These are phyloP conservation scores for Lasioglossum morio DNA, from an alignment of 2,888 invertebrate species.

Conservation along the genomic window DNA sequence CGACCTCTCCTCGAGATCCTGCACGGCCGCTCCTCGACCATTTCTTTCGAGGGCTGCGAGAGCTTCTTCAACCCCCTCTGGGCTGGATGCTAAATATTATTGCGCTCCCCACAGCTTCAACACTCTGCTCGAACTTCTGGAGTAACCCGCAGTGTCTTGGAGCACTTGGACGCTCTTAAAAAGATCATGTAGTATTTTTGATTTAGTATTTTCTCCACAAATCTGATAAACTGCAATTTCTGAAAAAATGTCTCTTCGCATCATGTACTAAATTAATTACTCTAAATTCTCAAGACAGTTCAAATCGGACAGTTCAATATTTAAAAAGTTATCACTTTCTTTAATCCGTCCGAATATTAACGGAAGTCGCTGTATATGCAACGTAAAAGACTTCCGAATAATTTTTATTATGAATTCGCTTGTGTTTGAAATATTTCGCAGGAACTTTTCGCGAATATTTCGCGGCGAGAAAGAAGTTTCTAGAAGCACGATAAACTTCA, in stretches of 20 bases:
- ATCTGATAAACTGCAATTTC: no score
- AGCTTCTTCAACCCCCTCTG: slow-evolving; percentile 3
- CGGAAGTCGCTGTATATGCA: not conserved
- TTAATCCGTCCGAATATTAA: no score
- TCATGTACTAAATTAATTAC: no score
- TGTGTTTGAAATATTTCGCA: no score
- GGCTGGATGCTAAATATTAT: slow-evolving; percentile 8
- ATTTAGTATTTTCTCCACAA: no score
- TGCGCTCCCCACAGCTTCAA: not conserved
- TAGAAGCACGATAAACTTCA: not conserved
- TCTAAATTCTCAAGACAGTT: no score
- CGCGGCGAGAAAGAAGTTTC: not conserved
- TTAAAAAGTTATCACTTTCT: no score
- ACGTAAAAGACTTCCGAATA: not conserved
- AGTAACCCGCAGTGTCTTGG: not conserved
- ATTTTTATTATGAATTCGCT: not conserved
- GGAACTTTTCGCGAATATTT: not conserved
- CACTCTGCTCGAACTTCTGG: not conserved
- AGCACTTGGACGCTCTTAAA: no score
- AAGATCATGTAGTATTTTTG: no score
- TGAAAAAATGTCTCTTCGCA: no score
- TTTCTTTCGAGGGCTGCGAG: slow-evolving; percentile 6
- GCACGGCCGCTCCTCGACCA: slow-evolving; percentile 6
- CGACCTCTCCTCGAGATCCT: not conserved
- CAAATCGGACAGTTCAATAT: no score